Evolutionary conservation across 1,140 invertebrate species (phyloP).

Genomic region (Charaxes varanes): DNA sequence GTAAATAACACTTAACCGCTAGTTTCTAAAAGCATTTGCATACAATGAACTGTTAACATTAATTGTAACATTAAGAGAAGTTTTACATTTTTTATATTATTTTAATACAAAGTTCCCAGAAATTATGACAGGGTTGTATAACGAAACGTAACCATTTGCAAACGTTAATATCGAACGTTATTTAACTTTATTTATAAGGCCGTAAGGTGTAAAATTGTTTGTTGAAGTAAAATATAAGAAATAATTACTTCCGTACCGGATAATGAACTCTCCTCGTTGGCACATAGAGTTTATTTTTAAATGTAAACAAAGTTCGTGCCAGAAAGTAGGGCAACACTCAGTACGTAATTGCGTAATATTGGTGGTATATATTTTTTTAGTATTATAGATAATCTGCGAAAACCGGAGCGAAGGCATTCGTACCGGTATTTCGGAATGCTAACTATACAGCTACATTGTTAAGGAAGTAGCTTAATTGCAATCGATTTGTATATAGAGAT

Average conservation of each 20-base stretch:
- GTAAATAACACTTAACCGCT: no score
- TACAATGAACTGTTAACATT: no score
- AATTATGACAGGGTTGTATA: constrained; percentile 24
- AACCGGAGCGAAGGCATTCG: constrained; percentile 16
- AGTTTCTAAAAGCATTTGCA: no score
- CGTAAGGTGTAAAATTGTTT: background rate
- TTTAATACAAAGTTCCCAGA: constrained; percentile 18
- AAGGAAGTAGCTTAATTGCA: no score
- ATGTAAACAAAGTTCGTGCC: constrained; percentile 4
- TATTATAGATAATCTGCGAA: constrained; percentile 12
- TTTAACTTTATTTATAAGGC: background rate
- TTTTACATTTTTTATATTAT: constrained; percentile 14
- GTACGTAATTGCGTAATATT: constrained; percentile 17
- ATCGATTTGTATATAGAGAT: no score
- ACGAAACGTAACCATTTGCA: constrained; percentile 11
- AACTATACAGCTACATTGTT: constrained; percentile 1
- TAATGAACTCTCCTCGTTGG: background rate
- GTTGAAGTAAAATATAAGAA: background rate
- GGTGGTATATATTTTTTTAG: constrained; percentile 12
- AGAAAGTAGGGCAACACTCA: constrained; percentile 14
- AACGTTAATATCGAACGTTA: background rate
- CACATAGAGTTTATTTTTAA: constrained; percentile 4
- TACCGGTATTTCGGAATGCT: constrained; percentile 10
- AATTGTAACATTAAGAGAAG: no score
- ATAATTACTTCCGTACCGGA: background rate